These are phyloP conservation scores for Gouania willdenowi DNA, from an alignment of 2,797 vertebrate species.

Conservation along the genomic window DNA sequence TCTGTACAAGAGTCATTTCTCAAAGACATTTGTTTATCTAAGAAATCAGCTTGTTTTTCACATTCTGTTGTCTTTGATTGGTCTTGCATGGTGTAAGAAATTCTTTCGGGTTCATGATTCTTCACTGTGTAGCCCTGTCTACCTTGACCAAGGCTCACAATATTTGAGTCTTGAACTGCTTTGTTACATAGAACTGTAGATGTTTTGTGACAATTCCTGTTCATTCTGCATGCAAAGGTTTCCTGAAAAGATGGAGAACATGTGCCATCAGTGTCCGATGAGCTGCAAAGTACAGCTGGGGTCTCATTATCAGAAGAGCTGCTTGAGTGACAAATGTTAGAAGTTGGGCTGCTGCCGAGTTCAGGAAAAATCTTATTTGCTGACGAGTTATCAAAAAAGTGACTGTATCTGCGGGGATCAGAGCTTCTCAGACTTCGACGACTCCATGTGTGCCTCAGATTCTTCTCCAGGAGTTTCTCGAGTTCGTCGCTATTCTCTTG, in stretches of 20 bases:
- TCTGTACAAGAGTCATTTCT: constrained; percentile 21
- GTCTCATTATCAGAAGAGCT: constrained; percentile 53
- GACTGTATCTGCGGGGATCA: constrained; percentile 50
- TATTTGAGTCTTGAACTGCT: constrained; percentile 22
- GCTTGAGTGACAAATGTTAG: constrained; percentile 45
- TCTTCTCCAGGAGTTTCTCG: constrained; percentile 76
- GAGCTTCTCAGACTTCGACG: constrained; percentile 67
- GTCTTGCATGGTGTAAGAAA: constrained; percentile 27
- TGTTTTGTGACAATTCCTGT: neutral
- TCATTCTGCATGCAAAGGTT: constrained; percentile 4
- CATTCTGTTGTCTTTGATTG: constrained; percentile 14
- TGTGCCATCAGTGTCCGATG: constrained; percentile 48
- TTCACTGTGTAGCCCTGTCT: constrained; percentile 23
- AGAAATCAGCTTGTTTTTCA: constrained; percentile 28
- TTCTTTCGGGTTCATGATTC: constrained; percentile 31
- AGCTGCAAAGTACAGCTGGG: constrained; percentile 43
- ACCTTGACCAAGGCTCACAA: constrained; percentile 28
- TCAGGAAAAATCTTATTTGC: constrained; percentile 54
- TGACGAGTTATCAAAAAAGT: constrained; percentile 25
- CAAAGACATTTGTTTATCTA: constrained; percentile 12
- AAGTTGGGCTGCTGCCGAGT: constrained; percentile 59
- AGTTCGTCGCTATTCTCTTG: constrained; percentile 70
- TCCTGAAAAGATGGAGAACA: constrained; percentile 43
- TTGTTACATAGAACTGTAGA: constrained; percentile 11
- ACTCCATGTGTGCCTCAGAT: constrained; percentile 68